Evolutionary conservation across 2,888 invertebrate species (phyloP), one percentile per base, ranked within the genome.

Genomic region (Hypsopygia costalis): DNA sequence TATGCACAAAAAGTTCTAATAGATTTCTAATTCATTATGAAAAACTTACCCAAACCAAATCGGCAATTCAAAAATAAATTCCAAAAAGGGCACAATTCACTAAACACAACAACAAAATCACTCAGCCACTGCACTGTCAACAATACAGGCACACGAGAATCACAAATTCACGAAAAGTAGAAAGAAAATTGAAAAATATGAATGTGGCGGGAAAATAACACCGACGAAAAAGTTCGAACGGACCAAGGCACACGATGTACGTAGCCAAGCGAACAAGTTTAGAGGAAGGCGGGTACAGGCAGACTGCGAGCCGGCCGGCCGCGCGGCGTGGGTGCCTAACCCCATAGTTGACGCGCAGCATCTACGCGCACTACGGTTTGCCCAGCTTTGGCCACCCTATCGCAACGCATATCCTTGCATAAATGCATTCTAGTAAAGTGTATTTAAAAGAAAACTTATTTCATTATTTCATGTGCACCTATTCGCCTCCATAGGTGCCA

Each of bases 211-310:
- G 82, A 83, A 83, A 71, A 47, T 41, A 45, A 43, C 42, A 55
- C 60, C 64, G 52, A 63, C 82, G 86, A 71, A 81, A 86, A 87
- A 87, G 86, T 87, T 87, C 80, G 56, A 44, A 46, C 53, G 52
- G 49, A 52, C 54, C 44, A 39, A 45, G 52, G 50, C 47, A 42
- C 44, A 44, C 44, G 16, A 16, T 16, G 2, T 33, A 44, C 49
- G 44, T 52, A 59, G 66, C 63, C 62, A 52, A 49, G 63, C 76
- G 69, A 53, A 62, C 72, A 56, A 58, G 47, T 59, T 49, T 56
- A 51, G 51, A 55, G 67, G 58, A 51, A 51, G 61, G 58, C 62
- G 52, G 53, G 57, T 59, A 62, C 67, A 66, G 74, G 83, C 85
- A 85, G 79, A 56, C 65, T 62, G 64, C 77, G 73, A 73, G 74